These are phyloP conservation scores for Battus philenor DNA, from an alignment of 1,140 invertebrate genomes.

Conservation along the genomic window DNA sequence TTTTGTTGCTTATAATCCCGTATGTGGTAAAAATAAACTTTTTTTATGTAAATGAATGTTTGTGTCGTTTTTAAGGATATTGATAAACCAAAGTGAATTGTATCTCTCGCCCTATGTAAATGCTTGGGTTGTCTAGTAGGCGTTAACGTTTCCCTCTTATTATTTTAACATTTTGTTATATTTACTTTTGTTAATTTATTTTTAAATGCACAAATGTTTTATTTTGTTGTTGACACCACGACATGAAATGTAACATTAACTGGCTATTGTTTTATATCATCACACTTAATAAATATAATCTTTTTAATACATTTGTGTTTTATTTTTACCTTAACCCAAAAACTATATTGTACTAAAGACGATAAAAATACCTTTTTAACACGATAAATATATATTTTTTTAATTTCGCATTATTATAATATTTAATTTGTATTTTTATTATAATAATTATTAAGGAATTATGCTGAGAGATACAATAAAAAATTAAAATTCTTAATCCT, in stretches of 20 bases:
- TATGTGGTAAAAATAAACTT: conserved; percentile 11
- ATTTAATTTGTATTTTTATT: too few species aligned
- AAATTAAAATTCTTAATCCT: too few species aligned
- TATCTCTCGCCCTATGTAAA: conserved; percentile 60
- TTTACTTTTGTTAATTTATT: conserved; percentile 72
- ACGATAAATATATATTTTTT: too few species aligned
- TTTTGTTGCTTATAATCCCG: background rate
- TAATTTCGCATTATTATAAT: too few species aligned
- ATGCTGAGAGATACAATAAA: too few species aligned
- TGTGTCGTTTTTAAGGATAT: conserved; percentile 20
- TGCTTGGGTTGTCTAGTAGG: conserved; percentile 46
- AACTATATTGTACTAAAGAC: too few species aligned
- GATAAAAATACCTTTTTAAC: too few species aligned
- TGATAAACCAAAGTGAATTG: conserved; percentile 28
- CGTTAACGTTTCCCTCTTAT: conserved; percentile 22
- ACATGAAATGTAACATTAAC: conserved; percentile 63
- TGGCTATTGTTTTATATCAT: conserved; percentile 66
- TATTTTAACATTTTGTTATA: conserved; percentile 62
- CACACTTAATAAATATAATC: conserved; percentile 71
- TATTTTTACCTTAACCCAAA: conserved; percentile 17
- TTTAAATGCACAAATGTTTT: conserved; percentile 71
- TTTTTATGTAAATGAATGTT: conserved; percentile 17
- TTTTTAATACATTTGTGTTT: conserved; percentile 48
- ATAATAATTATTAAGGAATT: too few species aligned
- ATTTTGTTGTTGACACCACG: conserved; percentile 68